Base-by-base conservation (phyloP, 2,888 invertebrate genomes). In the Phalera bucephala region DNA sequence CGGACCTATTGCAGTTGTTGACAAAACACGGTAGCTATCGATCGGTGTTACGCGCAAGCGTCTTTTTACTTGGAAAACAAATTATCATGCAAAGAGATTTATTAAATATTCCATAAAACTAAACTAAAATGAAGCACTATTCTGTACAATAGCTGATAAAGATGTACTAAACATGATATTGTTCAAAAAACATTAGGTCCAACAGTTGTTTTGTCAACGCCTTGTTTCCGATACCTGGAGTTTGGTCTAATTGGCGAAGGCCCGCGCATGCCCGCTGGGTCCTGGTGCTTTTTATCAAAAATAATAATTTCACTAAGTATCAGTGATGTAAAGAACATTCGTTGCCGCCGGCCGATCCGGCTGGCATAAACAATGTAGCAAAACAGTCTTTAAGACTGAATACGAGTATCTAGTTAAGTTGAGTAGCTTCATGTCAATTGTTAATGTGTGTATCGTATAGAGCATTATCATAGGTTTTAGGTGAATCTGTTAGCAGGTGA, bases 21-120 rank as follows among this genome's bases (percentile, higher is more conserved):
- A 52, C 49, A 54, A 34, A 55, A 38, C 41, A 44, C 53, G 48
- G 58, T 52, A 56, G 39, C 44, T 80, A 87, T 87, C 74, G 87
- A 86, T 84, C 78, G 67, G 43, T 40, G 37, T 48, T 52, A 50
- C 84, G 86, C 87, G 87, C 87, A 87, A 75, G 87, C 87, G 87
- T 85, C 67, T 55, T 65, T 28, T 35, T 12, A 22, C 9, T 13
- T 22, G 3, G 14, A 19, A 8, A 38, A 32, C 21, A 13, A 12
- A 28, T 40, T 30, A 7, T 25, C 17, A 29, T 31, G 14, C 29
- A n/a, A n/a, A n/a, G n/a, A n/a, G n/a, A n/a, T n/a, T n/a, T n/a
- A n/a, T n/a, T n/a, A n/a, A n/a, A n/a, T n/a, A n/a, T n/a, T n/a
- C n/a, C n/a, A 17, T 17, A 5, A 17, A 17, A 17, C 17, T 17